Base-by-base conservation (phyloP, 2,113 vertebrate genomes). In the Ceratotherium simum region DNA sequence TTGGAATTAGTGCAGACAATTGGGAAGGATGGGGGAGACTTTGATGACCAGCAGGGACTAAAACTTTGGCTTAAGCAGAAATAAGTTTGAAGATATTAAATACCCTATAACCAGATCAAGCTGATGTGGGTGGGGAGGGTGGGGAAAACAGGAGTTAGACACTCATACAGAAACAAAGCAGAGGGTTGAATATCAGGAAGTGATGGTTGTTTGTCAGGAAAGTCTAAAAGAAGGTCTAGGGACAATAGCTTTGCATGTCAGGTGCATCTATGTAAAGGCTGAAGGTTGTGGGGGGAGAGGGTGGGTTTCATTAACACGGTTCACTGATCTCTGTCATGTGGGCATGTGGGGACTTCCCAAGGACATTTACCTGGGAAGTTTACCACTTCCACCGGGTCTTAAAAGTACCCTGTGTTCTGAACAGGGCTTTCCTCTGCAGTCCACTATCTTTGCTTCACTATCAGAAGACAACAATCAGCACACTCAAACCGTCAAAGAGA, bases 151-250 rank as follows among this genome's bases (percentile, higher is more conserved):
- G 16, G 39, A 85, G 80, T 7, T 85, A 54, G 17, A 84, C 54
- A 95, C 42, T 96, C 90, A 96, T 78, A 91, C 8, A 95, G 89
- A 97, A 97, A 96, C 79, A 96, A 91, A 95, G 69, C 27, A 93
- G 46, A 67, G 8, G 39, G 29, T 1, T 67, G 56, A 76, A 21
- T 67, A 58, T 89, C 89, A 81, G 91, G 81, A 98, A 91, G 86
- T 93, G 29, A 76, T 56, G 25, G 51, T 31, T 88, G 51, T 58
- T 88, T 93, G 58, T 72, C 29, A 64, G 39, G 62, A 92, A 85
- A 84, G 58, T 82, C 83, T 92, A 92, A 96, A 95, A 96, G 69
- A 79, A 86, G 58, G 58, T 33, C 75, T 90, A 56, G 6, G 58
- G 6, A 69, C 67, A 86, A 90, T 13, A 95, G 76, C 69, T 97